Base-by-base conservation (phyloP, 2,888 invertebrate genomes). In the Caenorhabditis sp. region DNA sequence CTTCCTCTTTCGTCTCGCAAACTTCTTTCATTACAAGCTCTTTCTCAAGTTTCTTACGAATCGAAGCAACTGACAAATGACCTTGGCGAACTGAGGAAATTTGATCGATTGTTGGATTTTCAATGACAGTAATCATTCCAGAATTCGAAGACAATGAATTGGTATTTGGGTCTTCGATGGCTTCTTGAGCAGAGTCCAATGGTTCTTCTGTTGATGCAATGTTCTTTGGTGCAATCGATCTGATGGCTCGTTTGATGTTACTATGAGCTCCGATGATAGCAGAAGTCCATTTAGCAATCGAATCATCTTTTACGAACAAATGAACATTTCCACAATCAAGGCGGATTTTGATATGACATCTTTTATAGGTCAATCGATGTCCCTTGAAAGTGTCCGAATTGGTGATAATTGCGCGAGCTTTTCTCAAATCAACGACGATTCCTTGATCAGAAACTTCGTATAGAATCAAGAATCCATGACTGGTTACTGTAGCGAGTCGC, bases 341-440 rank as follows among this genome's bases (percentile, higher is more conserved):
- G 12, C 65, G 62, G 38, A 73, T 61, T 38, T 73, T 73, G 26
- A 73, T 57, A 58, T 73, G 73, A 31, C 73, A 65, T 12, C 73
- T 54, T 1, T 54, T 59, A 53, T 73, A 73, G 50, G 62, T 62
- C n/a, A 61, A 31, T 36, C 58, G 65, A 21, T 56, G 58, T 7
- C 59, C n/a, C 43, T 65, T 73, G 65, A 63, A 73, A 26, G 60
- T 65, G 57, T 73, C 73, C 50, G 59, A 68, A n/a, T 62, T 59
- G 10, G 73, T 68, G n/a, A 66, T 17, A 12, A 73, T 43, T 38
- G 58, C 43, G 5, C 52, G 56, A 0, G 73, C 73, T 7, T 59
- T 21, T 0, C 68, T 58, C 25, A 73, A 62, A 21, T 73, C 65
- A 26, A 73, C 31, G n/a, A 73, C 59, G 3, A 73, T 50, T 31